A percentile compares a stretch with the other conserved stretches of the same genome.
phyloP scores from a whole-genome alignment of 1,140 invertebrate genomes.

The Drosophila lowei region DNA sequence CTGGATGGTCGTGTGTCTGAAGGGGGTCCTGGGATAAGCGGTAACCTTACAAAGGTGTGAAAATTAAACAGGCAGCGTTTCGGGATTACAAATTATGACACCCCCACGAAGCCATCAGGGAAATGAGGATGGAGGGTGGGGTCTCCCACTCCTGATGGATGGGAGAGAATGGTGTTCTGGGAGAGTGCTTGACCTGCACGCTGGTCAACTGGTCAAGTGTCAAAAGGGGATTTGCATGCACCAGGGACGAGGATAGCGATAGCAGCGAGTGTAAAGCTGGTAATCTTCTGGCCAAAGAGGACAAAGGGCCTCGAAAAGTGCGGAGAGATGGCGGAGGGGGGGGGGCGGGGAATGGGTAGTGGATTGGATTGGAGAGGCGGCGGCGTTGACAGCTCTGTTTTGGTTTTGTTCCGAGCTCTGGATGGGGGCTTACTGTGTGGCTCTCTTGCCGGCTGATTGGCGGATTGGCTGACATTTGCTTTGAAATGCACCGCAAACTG shows the following conservation, averaged over 20 bases:
- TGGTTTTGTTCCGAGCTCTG: conserved; percentile 14
- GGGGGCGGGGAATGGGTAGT: not conserved
- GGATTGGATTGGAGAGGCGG: conserved; percentile 21
- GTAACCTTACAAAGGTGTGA: conserved; percentile 66
- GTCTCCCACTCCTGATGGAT: not conserved
- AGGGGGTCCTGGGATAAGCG: not conserved
- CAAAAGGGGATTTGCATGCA: conserved; percentile 77
- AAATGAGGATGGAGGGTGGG: conserved; percentile 49
- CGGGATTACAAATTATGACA: conserved; percentile 81
- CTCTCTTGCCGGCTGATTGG: too few relatives aligned
- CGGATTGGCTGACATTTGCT: conserved; percentile 54
- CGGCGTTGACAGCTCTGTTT: conserved; percentile 43
- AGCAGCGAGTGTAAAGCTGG: conserved; percentile 36
- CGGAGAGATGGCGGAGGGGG: not conserved
- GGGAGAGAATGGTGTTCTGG: not conserved
- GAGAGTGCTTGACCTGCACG: conserved; percentile 18
- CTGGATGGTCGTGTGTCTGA: conserved; percentile 54
- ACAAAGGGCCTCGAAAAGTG: conserved; percentile 3
- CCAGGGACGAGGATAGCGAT: not conserved
- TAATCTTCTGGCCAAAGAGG: conserved; percentile 39
- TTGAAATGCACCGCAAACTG: conserved; percentile 73
- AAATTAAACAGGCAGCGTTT: conserved; percentile 77
- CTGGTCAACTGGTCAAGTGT: conserved; percentile 77
- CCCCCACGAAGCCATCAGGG: conserved; percentile 59
- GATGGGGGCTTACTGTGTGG: conserved; percentile 2